Evolutionary conservation across 2,888 invertebrate genomes (phyloP), one percentile per base, ranked within the genome.

Genomic region (Rotaria macrura): DNA sequence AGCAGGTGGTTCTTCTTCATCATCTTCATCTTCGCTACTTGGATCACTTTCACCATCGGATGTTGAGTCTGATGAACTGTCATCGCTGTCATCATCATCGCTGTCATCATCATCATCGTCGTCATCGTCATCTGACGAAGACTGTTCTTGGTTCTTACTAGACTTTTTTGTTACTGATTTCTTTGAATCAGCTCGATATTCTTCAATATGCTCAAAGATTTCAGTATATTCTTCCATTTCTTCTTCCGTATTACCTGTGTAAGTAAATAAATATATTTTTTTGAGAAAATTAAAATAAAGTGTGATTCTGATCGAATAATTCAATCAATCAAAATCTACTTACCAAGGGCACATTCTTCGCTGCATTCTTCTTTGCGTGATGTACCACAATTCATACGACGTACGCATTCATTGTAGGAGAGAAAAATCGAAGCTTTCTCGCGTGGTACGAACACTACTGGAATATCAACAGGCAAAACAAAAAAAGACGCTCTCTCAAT

Each of bases 391-490:
- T 86, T 86, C 85, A 86, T 85, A 43, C 86, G 79, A n/a, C 84
- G 85, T 85, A 86, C 84, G 34, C 86, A 86, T 84, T 86, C 86
- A 52, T 86, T 86, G 54, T 86, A 86, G 23, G 86, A 86, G 34
- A 86, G 85, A 57, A 86, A 86, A 52, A 86, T 86, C 14, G 86
- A 85, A 65, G 86, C 86, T 84, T 86, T 86, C 54, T 86, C 86
- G 57, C 86, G 79, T 47, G 86, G 85, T 20, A 86, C 85, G 49
- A 86, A 86, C 83, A 85, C 57, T 34, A 86, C 86, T 86, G 52
- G 55, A 85, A 55, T n/a, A 85, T 34, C 65, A 65, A 34, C 65
- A 65, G 65, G 65, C 65, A 65, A 65, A 65, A 65, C 65, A 65
- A 34, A 65, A 54, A 54, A 54, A 25, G 25, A 54, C 25, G 25